These are phyloP conservation scores for Gonocerus acuteangulatus DNA, from an alignment of 2,888 invertebrate species.

Conservation along the genomic window DNA sequence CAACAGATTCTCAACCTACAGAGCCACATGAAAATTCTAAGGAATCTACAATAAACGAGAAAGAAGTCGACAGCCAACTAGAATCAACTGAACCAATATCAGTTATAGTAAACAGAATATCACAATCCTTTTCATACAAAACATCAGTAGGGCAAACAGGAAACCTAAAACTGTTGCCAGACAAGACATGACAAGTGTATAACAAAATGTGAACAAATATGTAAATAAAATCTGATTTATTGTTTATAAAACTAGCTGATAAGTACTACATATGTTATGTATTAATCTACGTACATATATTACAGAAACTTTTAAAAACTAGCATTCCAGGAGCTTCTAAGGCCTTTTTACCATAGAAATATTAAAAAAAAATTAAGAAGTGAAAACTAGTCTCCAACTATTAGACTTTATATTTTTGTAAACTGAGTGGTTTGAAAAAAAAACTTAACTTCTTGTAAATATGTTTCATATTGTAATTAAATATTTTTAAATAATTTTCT, in stretches of 20 bases:
- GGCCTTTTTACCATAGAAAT: no score
- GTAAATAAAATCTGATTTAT: no score
- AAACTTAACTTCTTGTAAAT: no score
- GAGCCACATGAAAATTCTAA: background rate
- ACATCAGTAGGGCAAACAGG: constrained; percentile 33
- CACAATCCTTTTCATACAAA: constrained; percentile 35
- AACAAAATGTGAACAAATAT: background rate
- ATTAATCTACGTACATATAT: no score
- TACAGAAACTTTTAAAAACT: no score
- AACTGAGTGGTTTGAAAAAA: no score
- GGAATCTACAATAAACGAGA: background rate
- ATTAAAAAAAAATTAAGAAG: no score
- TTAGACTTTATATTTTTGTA: no score
- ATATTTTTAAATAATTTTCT: background rate
- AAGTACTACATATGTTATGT: no score
- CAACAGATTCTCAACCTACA: constrained; percentile 3
- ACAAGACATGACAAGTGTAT: constrained; percentile 20
- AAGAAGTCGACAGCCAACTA: constrained; percentile 6
- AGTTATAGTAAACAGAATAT: constrained; percentile 35
- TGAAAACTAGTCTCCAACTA: no score
- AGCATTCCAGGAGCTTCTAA: no score
- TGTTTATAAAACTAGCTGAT: no score
- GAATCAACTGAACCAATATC: constrained; percentile 32
- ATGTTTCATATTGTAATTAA: background rate
- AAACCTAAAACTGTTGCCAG: constrained; percentile 11